Percentiles rank a stretch among this genome's conserved stretches.
Evolutionary conservation across 1,140 invertebrate species (phyloP).

Genomic region (Varroa destructor): DNA sequence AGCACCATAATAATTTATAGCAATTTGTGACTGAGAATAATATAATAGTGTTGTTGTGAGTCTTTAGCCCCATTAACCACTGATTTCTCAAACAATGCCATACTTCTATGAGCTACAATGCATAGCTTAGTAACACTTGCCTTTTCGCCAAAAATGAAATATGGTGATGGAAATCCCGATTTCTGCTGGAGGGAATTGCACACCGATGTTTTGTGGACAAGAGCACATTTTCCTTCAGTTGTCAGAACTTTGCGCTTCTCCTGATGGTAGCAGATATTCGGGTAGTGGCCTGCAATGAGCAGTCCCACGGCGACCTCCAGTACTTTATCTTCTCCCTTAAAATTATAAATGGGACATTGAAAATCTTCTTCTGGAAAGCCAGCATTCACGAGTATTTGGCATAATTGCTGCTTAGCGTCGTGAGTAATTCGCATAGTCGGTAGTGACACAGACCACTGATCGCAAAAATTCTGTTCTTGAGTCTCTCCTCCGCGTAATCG

Average conservation of each 20-base stretch:
- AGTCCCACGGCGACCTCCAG: constrained; percentile 68
- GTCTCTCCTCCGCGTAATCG: constrained; percentile 55
- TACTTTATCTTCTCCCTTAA: constrained; percentile 56
- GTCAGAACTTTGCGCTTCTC: constrained; percentile 90
- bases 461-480: constrained; percentile 69
- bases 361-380: constrained; percentile 76
- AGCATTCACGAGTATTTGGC: constrained; percentile 60
- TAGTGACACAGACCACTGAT: constrained; percentile 70
- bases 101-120: background rate
- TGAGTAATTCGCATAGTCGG: constrained; percentile 74
- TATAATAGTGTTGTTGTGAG: no score
- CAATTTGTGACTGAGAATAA: no score
- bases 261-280: constrained; percentile 89
- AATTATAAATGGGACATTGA: constrained; percentile 36
- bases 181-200: constrained; percentile 60
- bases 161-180: constrained; percentile 74
- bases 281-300: constrained; percentile 79
- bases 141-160: constrained; percentile 97
- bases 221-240: constrained; percentile 78
- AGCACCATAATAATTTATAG: no score
- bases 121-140: constrained; percentile 35
- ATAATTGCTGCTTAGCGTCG: constrained; percentile 83
- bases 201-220: constrained; percentile 92
- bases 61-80: no score
- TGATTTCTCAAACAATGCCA: no score